Base-by-base conservation (phyloP, 1,140 invertebrate genomes). In the Leguminivora glycinivorella region DNA sequence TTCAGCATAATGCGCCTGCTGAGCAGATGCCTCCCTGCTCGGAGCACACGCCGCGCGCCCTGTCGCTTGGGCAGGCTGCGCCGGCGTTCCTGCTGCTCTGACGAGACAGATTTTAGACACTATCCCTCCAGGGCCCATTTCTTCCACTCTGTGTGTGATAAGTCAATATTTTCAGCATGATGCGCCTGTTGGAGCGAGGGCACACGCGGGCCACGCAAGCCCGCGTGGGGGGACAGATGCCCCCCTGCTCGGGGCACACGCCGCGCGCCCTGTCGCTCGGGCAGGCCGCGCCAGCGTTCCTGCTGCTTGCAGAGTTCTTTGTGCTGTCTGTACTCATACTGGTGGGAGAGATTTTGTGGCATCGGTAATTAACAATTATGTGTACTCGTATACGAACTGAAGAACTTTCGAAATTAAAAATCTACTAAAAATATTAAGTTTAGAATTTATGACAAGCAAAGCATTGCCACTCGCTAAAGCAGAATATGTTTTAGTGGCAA, bases 241-340 rank as follows among this genome's bases (percentile, higher is more conserved):
- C 72, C 2, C n/a, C 47, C 6, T 73, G 72, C 63, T 67, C 58
- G 19, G 72, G 72, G 0, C 25, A 10, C 4, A 60, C 24, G 9
- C 72, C 72, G 6, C 72, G 72, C 5, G 43, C 72, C 1, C 63
- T 73, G 2, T 43, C 72, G 4, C 68, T 73, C 10, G 72, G 72
- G 0, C 87, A 89, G 70, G 87, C 88, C 0, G 85, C 87, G 0
- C 87, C 88, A 0, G 88, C 88, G 0, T 90, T 89, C 40, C 74
- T 79, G 0, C 66, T 85, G 19, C 78, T 90, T 31, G 68, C 75
- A 1, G 68, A 72, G 22, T 76, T 75, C 10, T 56, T 70, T 0
- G 0, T 83, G 0, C 26, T 83, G 1, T 67, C 81, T 14, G 10
- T 78, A 0, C 6, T 82, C 7, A 81, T 89, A 58, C 34, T 85